Evolutionary conservation across 2,113 vertebrate genomes (phyloP), one percentile per base, ranked within the genome.

Genomic region (Thalassoma bifasciatum): DNA sequence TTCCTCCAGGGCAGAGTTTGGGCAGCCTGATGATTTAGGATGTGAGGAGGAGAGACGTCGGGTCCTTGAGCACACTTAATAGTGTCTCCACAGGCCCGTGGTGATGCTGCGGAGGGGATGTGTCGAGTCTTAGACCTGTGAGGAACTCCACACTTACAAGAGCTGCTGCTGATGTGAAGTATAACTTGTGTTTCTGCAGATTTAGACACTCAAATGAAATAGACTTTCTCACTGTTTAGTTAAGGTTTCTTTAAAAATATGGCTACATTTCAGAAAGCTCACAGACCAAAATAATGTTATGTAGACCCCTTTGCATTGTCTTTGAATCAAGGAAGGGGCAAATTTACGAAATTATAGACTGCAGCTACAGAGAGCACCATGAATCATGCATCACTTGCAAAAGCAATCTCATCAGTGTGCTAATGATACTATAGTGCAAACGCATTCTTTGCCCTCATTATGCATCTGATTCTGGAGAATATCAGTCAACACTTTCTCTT

Each of bases 1-100:
- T 84, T 63, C 68, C 79, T 87, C 61, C 62, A 19, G 73, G 83
- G 78, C 49, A 65, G 72, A 74, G 72, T 81, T 83, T 73, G 63
- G 64, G 44, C 84, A 74, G 69, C 62, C 68, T 42, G 64, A 77
- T 57, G 63, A 75, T 79, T 79, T 77, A 47, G 64, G 67, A 79
- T 84, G 76, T 54, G 59, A 81, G 51, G 68, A 47, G 59, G 64
- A 72, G 71, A 64, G 72, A 78, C 74, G 38, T 37, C 24, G 49
- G 40, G 46, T 77, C 72, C 70, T 75, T 24, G 57, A 67, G 57
- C 74, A 17, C 54, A 37, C 67, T 72, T 46, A 44, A 65, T 54
- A 16, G 50, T 62, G 59, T 64, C 69, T 77, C 79, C 50, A 47
- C 83, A 44, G n/a, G 77, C 66, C 84, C 16, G 51, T 62, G 52